Percentiles rank a stretch among this genome's conserved stretches.
Evolutionary conservation across 1,140 invertebrate species (phyloP).

Genomic region (Zaprionus inermis): DNA sequence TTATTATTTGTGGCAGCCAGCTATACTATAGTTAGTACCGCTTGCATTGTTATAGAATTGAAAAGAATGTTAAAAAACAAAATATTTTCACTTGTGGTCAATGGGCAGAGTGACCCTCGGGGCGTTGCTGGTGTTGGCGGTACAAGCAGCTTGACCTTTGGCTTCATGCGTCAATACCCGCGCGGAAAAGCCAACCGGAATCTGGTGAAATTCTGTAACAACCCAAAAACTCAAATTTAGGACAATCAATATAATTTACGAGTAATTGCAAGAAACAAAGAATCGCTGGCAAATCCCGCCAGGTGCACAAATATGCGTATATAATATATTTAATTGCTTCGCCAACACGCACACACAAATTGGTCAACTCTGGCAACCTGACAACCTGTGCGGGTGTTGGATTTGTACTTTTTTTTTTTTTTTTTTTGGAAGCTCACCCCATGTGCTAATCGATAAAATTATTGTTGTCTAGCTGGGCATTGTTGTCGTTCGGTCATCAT

Average conservation of each 20-base stretch:
- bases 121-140: constrained; percentile 7
- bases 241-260: constrained; percentile 73
- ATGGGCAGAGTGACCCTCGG: constrained; percentile 28
- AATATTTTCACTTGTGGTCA: constrained; percentile 49
- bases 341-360: constrained; percentile 68
- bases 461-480: constrained; percentile 55
- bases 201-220: constrained; percentile 18
- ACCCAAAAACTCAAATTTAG: constrained; percentile 56
- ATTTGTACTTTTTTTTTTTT: constrained; percentile 7
- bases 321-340: constrained; percentile 62
- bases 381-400: constrained; percentile 22
- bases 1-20: no score
- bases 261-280: constrained; percentile 62
- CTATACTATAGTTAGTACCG: constrained; percentile 9
- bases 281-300: constrained; percentile 64
- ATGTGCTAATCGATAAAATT: constrained; percentile 73
- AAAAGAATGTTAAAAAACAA: constrained; percentile 6
- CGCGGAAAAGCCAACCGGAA: constrained; percentile 23
- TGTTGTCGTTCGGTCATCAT: constrained; percentile 38
- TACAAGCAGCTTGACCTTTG: constrained; percentile 67
- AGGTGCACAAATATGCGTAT: constrained; percentile 62
- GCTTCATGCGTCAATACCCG: constrained; percentile 62
- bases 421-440: constrained; percentile 30
- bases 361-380: constrained; percentile 57
- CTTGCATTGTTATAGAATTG: not conserved